A percentile compares a stretch with the other conserved stretches of the same genome.
Evolutionary conservation across 2,113 vertebrate genomes (phyloP).

Genomic region (Columbina picui): DNA sequence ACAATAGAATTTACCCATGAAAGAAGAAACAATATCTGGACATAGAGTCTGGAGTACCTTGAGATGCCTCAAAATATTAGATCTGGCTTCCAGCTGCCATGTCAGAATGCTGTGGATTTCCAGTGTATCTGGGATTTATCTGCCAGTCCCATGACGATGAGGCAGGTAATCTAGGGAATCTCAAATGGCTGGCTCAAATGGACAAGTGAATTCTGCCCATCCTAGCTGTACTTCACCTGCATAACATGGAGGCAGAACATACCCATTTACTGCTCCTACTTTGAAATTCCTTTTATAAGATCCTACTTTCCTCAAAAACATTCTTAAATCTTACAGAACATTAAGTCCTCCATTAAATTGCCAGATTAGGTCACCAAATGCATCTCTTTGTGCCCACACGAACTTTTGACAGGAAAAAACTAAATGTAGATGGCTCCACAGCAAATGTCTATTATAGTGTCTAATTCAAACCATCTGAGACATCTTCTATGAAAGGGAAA

Average conservation of each 20-base stretch:
- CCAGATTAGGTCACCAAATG: background rate
- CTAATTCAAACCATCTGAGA: background rate
- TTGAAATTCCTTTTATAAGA: background rate
- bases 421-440: background rate
- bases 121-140: background rate
- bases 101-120: background rate
- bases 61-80: background rate
- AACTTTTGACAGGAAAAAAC: background rate
- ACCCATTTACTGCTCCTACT: background rate
- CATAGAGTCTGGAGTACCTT: background rate
- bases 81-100: background rate
- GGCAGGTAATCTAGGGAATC: background rate
- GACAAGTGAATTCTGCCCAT: background rate
- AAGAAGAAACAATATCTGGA: background rate
- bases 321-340: background rate
- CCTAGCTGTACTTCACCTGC: background rate
- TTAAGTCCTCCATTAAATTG: background rate
- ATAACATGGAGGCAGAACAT: background rate
- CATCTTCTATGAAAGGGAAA: background rate
- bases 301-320: background rate
- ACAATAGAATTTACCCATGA: background rate
- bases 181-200: background rate
- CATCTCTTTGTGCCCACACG: background rate
- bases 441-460: background rate
- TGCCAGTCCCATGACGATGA: background rate